A percentile compares a stretch with the other conserved stretches of the same genome.
Conservation (phyloP, 2,113 vertebrate species). For the Prionailurus bengalensis region DNA sequence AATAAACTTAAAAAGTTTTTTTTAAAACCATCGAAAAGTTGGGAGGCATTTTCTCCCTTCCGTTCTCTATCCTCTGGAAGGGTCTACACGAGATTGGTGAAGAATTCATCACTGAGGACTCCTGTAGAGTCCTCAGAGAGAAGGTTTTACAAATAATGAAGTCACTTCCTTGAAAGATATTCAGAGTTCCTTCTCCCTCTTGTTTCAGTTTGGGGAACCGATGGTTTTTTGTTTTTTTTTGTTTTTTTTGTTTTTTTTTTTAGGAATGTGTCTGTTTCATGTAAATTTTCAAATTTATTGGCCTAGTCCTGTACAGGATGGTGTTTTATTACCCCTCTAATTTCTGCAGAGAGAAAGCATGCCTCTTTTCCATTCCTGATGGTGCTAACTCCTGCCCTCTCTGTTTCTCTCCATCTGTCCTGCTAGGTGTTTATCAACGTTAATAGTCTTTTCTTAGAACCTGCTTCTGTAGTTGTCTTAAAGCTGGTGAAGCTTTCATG, state of each 20-base stretch:
- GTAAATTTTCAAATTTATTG: fast-evolving
- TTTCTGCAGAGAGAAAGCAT: fast-evolving
- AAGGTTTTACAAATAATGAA: neutral
- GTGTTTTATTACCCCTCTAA: fast-evolving
- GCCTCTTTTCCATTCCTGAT: fast-evolving
- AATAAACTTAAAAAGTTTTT: too few relatives aligned
- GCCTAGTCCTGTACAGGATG: fast-evolving
- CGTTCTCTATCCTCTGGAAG: neutral
- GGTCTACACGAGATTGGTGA: fast-evolving
- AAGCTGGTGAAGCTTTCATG: neutral
- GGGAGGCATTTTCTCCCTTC: too few relatives aligned
- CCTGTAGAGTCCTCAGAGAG: neutral
- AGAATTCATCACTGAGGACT: fast-evolving
- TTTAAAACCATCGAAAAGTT: too few relatives aligned
- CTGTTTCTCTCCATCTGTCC: neutral
- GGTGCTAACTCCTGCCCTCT: fast-evolving
- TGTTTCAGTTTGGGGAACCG: neutral
- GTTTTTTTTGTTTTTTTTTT: neutral
- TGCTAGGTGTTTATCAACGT: neutral
- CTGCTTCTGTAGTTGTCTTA: neutral
- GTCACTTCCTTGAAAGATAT: neutral
- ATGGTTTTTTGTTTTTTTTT: too few relatives aligned
- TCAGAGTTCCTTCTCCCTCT: neutral
- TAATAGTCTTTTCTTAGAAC: neutral
- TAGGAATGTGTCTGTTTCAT: neutral